phyloP scores from a whole-genome alignment of 2,797 vertebrate species.

The Australoheros facetus region DNA sequence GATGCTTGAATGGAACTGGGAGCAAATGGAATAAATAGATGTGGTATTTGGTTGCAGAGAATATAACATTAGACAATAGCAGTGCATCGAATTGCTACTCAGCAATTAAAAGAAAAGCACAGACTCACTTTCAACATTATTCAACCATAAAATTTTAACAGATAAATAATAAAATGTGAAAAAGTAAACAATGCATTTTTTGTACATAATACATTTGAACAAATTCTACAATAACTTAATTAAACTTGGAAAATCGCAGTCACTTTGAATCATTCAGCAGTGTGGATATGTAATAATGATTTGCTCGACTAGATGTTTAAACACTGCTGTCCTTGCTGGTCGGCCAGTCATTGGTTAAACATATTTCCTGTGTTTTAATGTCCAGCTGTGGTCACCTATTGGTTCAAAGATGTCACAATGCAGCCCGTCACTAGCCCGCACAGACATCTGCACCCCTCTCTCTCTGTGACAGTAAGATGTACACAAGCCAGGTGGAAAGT shows the following conservation, averaged over 20 bases:
- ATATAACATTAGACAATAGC: background rate
- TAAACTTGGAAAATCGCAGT: background rate
- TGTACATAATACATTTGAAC: no score
- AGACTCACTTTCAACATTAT: background rate
- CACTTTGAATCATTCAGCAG: background rate
- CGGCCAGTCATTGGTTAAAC: background rate
- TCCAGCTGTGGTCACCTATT: background rate
- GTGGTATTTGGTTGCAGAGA: background rate
- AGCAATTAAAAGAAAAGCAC: background rate
- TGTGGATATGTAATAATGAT: background rate
- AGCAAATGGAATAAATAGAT: slow-evolving; percentile 10
- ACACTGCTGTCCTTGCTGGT: background rate
- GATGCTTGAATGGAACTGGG: background rate
- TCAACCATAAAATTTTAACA: background rate
- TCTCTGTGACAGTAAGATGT: no score
- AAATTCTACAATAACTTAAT: accelerated
- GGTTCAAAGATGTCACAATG: no score
- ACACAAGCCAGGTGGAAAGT: no score
- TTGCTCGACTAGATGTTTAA: background rate
- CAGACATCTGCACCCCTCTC: no score
- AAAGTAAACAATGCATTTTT: no score
- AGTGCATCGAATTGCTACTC: no score
- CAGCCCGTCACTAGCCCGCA: no score
- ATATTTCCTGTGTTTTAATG: background rate
- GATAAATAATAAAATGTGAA: no score